These are phyloP conservation scores for Chymomyza amoena DNA, from an alignment of 2,888 invertebrate species.

Conservation along the genomic window DNA sequence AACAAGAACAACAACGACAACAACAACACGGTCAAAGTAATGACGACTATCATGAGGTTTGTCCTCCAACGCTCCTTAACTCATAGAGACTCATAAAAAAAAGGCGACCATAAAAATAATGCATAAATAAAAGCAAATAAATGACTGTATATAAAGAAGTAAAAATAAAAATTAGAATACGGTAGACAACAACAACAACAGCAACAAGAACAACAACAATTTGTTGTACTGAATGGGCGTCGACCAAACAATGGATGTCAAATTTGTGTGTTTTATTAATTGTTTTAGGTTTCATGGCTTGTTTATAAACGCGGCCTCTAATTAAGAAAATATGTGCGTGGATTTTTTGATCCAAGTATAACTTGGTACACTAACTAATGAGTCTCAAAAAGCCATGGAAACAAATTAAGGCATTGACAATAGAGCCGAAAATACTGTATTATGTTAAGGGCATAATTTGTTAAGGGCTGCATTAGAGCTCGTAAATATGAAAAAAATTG, in stretches of 20 bases:
- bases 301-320: slow-evolving; percentile 37
- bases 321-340: slow-evolving; percentile 61
- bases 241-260: slow-evolving; percentile 56
- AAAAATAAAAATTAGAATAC: slow-evolving; percentile 9
- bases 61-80: slow-evolving; percentile 20
- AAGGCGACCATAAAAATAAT: slow-evolving; percentile 62
- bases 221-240: slow-evolving; percentile 28
- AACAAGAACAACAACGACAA: slow-evolving; percentile 42
- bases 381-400: slow-evolving; percentile 28
- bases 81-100: slow-evolving; percentile 48
- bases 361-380: slow-evolving; percentile 37
- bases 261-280: slow-evolving; percentile 68
- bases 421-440: not conserved
- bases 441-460: not conserved
- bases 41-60: not conserved
- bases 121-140: slow-evolving; percentile 71
- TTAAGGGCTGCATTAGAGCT: not conserved
- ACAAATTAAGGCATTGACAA: slow-evolving; percentile 47
- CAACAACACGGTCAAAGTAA: not conserved
- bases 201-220: slow-evolving; percentile 23
- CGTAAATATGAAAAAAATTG: not conserved
- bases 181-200: slow-evolving; percentile 2
- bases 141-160: slow-evolving; percentile 60
- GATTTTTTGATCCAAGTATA: not conserved
- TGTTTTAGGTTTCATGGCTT: slow-evolving; percentile 48